These are phyloP conservation scores for Amblyopsis rosae DNA, from an alignment of 2,113 vertebrate genomes.

Conservation along the genomic window DNA sequence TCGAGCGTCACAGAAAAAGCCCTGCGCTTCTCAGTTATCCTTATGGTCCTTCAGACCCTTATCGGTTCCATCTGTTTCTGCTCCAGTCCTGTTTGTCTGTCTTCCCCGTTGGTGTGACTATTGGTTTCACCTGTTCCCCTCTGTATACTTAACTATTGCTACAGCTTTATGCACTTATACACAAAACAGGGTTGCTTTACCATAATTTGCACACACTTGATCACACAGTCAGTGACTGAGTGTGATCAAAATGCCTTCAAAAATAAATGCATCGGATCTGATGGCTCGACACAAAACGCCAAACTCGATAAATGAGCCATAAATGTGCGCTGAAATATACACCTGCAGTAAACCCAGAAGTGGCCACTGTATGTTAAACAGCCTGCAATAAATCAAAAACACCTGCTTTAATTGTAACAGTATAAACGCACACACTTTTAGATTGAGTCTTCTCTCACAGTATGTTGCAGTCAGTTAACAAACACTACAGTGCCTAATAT, in stretches of 20 bases:
- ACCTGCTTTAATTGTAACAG: background rate
- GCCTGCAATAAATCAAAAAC: background rate
- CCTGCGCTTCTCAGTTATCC: too few species aligned
- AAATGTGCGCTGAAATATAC: background rate
- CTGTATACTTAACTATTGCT: background rate
- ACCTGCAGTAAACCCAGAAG: background rate
- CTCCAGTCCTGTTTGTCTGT: too few species aligned
- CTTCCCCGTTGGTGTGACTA: too few species aligned
- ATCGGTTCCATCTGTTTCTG: too few species aligned
- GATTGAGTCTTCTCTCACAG: constrained; percentile 52
- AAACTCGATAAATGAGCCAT: background rate
- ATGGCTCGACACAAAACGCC: background rate
- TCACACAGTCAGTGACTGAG: too few species aligned
- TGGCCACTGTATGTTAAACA: background rate
- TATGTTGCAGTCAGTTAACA: constrained; percentile 13
- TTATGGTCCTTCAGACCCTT: too few species aligned
- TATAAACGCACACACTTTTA: constrained; percentile 21
- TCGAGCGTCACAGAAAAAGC: background rate
- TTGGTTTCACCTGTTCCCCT: too few species aligned
- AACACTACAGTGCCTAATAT: too few species aligned
- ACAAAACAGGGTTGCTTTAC: too few species aligned
- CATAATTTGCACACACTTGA: too few species aligned
- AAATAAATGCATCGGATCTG: constrained; percentile 2
- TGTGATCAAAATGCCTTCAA: too few species aligned
- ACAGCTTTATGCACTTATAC: too few species aligned